These are phyloP conservation scores for Neuroterus valhalla DNA, from an alignment of 1,140 invertebrate genomes.

Conservation along the genomic window DNA sequence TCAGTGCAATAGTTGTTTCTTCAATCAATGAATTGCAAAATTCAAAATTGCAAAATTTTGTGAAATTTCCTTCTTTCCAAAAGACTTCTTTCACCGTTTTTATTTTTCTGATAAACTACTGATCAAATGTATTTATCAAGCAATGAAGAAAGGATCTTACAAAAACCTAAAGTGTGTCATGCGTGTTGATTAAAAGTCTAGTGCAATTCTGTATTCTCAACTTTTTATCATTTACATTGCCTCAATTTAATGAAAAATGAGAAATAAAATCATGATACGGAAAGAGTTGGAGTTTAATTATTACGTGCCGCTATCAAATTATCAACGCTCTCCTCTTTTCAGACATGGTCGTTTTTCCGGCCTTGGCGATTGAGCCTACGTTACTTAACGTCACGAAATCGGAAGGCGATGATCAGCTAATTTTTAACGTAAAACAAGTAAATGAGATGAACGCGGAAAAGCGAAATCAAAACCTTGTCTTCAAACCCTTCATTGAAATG, in stretches of 20 bases:
- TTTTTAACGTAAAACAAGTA: slow-evolving; percentile 35
- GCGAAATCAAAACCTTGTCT: slow-evolving; percentile 34
- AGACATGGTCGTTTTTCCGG: slow-evolving; percentile 70
- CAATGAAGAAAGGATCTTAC: too few relatives aligned
- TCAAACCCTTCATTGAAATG: slow-evolving; percentile 35
- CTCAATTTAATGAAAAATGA: background rate
- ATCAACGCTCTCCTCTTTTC: slow-evolving; percentile 16
- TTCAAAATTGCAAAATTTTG: background rate
- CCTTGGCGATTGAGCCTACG: slow-evolving; percentile 62
- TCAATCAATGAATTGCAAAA: background rate
- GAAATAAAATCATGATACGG: background rate
- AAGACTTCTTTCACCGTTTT: too few relatives aligned
- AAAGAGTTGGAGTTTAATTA: too few relatives aligned
- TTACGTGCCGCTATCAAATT: background rate
- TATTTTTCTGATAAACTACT: too few relatives aligned
- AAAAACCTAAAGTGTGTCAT: too few relatives aligned
- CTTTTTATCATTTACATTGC: too few relatives aligned
- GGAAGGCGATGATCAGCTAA: slow-evolving; percentile 40
- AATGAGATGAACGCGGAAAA: slow-evolving; percentile 37
- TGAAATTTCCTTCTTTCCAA: too few relatives aligned
- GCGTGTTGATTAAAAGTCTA: too few relatives aligned
- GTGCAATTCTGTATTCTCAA: too few relatives aligned
- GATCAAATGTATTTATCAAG: too few relatives aligned
- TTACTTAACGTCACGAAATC: slow-evolving; percentile 53
- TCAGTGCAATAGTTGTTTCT: background rate